Percentiles rank a stretch among this genome's conserved stretches.
Evolutionary conservation across 2,797 vertebrate genomes (phyloP).

Genomic region (Iguana delicatissima): DNA sequence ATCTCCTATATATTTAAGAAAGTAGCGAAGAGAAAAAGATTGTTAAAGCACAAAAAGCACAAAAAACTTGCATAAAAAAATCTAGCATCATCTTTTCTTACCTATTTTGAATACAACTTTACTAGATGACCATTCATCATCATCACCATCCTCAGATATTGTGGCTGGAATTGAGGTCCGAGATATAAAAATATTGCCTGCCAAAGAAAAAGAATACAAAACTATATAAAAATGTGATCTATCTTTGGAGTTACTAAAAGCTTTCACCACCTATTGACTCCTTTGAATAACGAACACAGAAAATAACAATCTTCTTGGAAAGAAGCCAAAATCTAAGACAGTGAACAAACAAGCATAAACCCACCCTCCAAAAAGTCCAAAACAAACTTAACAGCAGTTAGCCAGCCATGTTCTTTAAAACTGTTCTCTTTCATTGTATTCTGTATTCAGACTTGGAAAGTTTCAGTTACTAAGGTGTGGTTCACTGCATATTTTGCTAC

Average conservation of each 20-base stretch:
- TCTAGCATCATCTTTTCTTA: conserved; percentile 67
- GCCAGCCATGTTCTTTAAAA: conserved; percentile 58
- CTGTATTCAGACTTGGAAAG: conserved; percentile 51
- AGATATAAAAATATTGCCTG: conserved; percentile 98
- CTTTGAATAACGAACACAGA: conserved; percentile 31
- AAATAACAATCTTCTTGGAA: neutral
- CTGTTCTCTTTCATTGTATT: conserved; percentile 45
- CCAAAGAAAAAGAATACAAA: conserved; percentile 48
- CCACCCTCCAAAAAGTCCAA: conserved; percentile 50
- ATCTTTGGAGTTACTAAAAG: conserved; percentile 24
- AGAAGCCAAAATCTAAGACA: conserved; percentile 60
- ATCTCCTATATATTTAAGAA: conserved; percentile 84
- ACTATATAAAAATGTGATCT: neutral
- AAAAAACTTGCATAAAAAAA: neutral
- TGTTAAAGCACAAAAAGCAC: neutral
- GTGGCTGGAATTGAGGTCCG: conserved; percentile 83
- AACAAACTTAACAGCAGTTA: conserved; percentile 65
- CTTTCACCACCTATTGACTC: neutral
- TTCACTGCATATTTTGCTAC: conserved; percentile 56
- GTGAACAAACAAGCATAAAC: conserved; percentile 41
- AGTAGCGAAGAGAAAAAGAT: neutral
- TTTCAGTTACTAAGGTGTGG: conserved; percentile 69
- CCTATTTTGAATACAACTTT: conserved; percentile 96
- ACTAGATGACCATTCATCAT: conserved; percentile 88
- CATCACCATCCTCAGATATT: conserved; percentile 90